Percentiles rank a stretch among this genome's conserved stretches.
phyloP scores from a whole-genome alignment of 2,113 vertebrate genomes.

The Axis porcinus region DNA sequence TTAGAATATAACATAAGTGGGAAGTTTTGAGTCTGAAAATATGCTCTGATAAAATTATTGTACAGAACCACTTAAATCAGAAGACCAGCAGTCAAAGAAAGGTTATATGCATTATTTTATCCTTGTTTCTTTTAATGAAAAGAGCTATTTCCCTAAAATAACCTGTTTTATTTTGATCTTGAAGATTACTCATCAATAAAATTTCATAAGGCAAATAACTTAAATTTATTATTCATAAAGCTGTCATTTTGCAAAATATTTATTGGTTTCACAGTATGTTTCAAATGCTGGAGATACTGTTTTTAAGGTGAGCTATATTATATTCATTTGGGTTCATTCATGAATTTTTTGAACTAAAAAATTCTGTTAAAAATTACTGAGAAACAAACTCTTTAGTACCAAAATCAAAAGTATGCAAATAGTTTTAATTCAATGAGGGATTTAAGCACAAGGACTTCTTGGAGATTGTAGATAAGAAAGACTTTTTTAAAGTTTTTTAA shows the following conservation, averaged over 20 bases:
- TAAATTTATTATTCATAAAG: background rate
- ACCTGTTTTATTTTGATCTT: background rate
- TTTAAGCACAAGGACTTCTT: background rate
- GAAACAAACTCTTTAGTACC: background rate
- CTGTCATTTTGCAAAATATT: background rate
- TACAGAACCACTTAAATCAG: background rate
- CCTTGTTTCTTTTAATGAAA: background rate
- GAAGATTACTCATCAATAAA: background rate
- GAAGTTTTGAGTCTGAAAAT: background rate
- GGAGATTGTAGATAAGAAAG: background rate
- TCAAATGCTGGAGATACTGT: background rate
- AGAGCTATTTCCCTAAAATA: background rate
- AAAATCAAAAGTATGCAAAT: background rate
- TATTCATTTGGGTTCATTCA: background rate
- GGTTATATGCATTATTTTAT: background rate
- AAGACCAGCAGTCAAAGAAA: background rate
- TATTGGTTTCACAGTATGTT: background rate
- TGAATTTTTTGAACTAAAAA: conserved; percentile 19
- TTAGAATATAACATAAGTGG: background rate
- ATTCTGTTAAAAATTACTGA: conserved; percentile 33
- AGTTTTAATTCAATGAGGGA: background rate
- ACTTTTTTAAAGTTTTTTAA: background rate
- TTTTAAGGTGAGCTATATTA: background rate
- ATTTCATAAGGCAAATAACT: background rate
- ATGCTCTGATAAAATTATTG: background rate